phyloP scores from a whole-genome alignment of 2,797 vertebrate genomes.

The Cetoscarus ocellatus region DNA sequence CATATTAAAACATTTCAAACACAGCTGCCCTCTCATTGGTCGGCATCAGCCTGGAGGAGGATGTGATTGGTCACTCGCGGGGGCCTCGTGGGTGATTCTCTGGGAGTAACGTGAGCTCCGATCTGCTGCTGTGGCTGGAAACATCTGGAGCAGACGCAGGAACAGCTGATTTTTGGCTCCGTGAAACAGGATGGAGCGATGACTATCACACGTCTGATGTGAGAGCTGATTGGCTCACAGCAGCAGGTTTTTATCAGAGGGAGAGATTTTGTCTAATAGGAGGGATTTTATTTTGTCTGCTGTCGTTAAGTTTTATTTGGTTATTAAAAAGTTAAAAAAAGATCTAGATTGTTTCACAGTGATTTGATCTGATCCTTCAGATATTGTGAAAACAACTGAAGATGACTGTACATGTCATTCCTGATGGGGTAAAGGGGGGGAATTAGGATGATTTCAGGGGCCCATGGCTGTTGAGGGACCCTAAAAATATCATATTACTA shows the following conservation, averaged over 20 bases:
- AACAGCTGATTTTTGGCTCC: slow-evolving; percentile 16
- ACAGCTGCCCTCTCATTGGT: neutral
- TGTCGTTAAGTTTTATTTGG: no score
- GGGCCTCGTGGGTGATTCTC: slow-evolving; percentile 19
- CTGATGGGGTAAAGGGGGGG: no score
- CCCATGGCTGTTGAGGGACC: no score
- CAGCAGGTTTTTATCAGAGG: neutral
- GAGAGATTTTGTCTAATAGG: neutral
- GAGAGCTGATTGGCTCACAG: neutral
- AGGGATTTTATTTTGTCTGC: neutral
- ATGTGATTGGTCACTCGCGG: slow-evolving; percentile 10
- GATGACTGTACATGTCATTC: no score
- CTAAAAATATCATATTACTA: no score
- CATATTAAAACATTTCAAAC: slow-evolving; percentile 5
- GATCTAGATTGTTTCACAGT: no score
- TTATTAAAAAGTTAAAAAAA: no score
- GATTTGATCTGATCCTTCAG: no score
- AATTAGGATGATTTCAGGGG: no score
- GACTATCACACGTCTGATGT: neutral
- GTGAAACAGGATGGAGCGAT: neutral
- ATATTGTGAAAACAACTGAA: no score
- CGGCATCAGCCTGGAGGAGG: neutral
- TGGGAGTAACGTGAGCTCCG: slow-evolving; percentile 8
- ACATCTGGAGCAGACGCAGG: slow-evolving; percentile 15
- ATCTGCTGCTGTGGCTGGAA: slow-evolving; percentile 13